Base-by-base conservation (phyloP, 2,797 vertebrate species). In the Sarcophilus harrisii region DNA sequence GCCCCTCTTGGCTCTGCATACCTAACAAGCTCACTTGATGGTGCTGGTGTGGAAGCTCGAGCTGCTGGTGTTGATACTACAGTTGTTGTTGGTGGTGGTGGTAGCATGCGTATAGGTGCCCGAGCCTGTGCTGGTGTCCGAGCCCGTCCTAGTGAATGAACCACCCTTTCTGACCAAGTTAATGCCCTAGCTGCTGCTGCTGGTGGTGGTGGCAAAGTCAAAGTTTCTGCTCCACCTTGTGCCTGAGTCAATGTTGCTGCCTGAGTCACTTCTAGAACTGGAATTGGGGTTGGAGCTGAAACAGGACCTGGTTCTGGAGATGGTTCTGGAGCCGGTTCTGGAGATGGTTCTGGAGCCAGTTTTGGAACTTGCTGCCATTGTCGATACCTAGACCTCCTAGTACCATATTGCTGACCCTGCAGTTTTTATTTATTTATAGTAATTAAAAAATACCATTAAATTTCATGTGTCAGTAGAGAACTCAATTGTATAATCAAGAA, bases 1-100 rank as follows among this genome's bases (percentile, higher is more conserved):
- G 98, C 96, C 3, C 66, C 94, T 91, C 97, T 99, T 96, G 99
- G 99, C 55, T 96, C 98, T 52, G 99, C 99, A 8, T 97, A 98
- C 4, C 98, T 98, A 4, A 98, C 95, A 3, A 96, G 96, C 57
- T 98, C 98, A 5, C 94, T 97, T 5, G 98, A 2, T 38, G 66
- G n/a, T 21, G 58, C 58, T 27, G 1, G 24, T 27, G 16, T 38
- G 32, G 73, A 16, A 24, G 18, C 73, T 24, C 52, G 52, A 52
- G 52, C 5, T 38, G 73, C 38, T 45, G n/a, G 12, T 45, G 66
- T 1, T n/a, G 32, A 1, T 66, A 5, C 5, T 18, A n/a, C 32
- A 38, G 32, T 5, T 5, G 49, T 2, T 49, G 49, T 49, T 49
- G 32, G 62, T 66, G 14, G 16, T 18, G n/a, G 14, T 38, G 32